Percentiles rank a stretch among this genome's conserved stretches.
Evolutionary conservation across 2,797 vertebrate species (phyloP).

Genomic region (Epinephelus awoara): DNA sequence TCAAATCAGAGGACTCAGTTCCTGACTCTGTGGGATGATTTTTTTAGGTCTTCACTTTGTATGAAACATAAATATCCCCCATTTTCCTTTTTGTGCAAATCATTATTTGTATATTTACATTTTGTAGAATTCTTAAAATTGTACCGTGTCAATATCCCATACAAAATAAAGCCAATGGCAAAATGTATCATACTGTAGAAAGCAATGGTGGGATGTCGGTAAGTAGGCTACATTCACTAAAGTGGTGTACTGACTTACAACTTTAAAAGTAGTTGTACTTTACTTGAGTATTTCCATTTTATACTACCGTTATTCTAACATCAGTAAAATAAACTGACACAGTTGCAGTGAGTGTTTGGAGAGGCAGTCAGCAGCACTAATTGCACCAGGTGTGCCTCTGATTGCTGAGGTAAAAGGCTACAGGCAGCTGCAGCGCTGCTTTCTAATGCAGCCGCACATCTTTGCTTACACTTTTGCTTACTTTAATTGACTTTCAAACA

Average conservation of each 20-base stretch:
- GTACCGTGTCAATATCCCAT: background rate
- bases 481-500: background rate
- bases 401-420: conserved; percentile 30
- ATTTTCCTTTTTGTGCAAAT: too few species aligned
- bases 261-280: too few species aligned
- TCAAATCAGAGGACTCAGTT: too few species aligned
- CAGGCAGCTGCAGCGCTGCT: conserved; percentile 18
- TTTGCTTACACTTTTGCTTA: background rate
- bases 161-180: too few species aligned
- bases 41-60: too few species aligned
- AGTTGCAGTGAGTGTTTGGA: background rate
- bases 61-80: too few species aligned
- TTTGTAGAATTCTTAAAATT: background rate
- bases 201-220: too few species aligned
- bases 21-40: too few species aligned
- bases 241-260: too few species aligned
- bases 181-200: too few species aligned
- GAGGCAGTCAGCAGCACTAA: conserved; percentile 47
- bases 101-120: background rate
- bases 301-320: background rate
- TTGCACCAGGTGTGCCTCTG: conserved; percentile 77
- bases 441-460: background rate
- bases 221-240: too few species aligned
- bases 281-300: too few species aligned
- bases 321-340: background rate